These are phyloP conservation scores for Thereva unica DNA, from an alignment of 2,888 invertebrate genomes.

Conservation along the genomic window DNA sequence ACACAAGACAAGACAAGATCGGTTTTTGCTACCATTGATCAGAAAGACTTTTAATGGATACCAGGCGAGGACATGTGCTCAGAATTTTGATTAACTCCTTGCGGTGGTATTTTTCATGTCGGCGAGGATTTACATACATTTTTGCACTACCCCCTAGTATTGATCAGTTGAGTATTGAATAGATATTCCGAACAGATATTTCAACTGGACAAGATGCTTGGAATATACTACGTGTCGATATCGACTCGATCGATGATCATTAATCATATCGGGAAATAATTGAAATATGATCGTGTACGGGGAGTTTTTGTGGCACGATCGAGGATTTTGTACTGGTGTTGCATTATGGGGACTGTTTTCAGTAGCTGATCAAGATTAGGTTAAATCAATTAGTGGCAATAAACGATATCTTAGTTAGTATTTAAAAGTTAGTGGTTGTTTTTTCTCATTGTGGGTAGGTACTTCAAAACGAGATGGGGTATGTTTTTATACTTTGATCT, in stretches of 20 bases:
- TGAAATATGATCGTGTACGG: conserved; percentile 35
- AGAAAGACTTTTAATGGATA: conserved; percentile 16
- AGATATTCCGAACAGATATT: conserved; percentile 28
- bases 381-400: conserved; percentile 27
- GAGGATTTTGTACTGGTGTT: conserved; percentile 7
- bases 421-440: too few relatives aligned
- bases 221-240: conserved; percentile 36
- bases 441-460: too few relatives aligned
- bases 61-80: conserved; percentile 31
- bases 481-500: too few relatives aligned
- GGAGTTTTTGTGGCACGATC: conserved; percentile 16
- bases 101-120: neutral
- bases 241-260: conserved; percentile 32
- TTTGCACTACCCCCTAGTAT: conserved; percentile 14
- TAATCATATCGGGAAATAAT: conserved; percentile 36
- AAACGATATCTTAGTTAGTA: neutral
- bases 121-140: conserved; percentile 29
- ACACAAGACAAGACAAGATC: conserved; percentile 20
- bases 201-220: conserved; percentile 32
- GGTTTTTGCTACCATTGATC: conserved; percentile 13
- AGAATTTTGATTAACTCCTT: conserved; percentile 34
- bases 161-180: neutral
- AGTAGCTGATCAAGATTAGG: conserved; percentile 29
- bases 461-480: too few relatives aligned
- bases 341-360: neutral